Evolutionary conservation across 2,113 vertebrate species (phyloP), one percentile per base, ranked within the genome.

Genomic region (Boulengeromyrus knoepffleri): DNA sequence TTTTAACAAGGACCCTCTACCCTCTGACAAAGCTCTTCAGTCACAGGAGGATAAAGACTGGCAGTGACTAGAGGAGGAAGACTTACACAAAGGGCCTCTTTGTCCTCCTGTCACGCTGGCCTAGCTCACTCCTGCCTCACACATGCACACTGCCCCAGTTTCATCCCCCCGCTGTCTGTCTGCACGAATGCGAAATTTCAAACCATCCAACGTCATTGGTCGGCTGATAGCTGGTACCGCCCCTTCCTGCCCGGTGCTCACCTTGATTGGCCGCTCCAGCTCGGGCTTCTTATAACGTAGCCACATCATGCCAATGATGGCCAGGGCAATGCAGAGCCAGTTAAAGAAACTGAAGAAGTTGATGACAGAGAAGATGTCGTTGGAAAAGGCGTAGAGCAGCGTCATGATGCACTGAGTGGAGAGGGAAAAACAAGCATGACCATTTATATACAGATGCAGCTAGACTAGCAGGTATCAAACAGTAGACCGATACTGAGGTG

Each of bases 291-390:
- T 98, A 91, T 97, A 97, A 7, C 99, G 97, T 3, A 99, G 96
- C 97, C 98, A 99, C 95, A 99, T 96, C 98, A 99, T 99, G 1
- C 98, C 98, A 0, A 98, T 21, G 92, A 99, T 99, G 6, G 99
- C 99, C 96, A 99, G 93, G 52, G 97, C 98, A 91, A 99, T 99
- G 0, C 99, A 99, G 2, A 99, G 97, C 99, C 99, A 99, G 96
- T 99, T 99, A 94, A 99, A 99, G 96, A 99, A 99, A 95, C 99
- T 99, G 97, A 99, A 99, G 97, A 99, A 99, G 96, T 99, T 99
- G 92, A 99, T 99, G 95, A 99, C 97, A 0, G 98, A 99, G 96
- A 97, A 99, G 90, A 99, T 99, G 95, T 99, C 95, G 0, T 95
- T 96, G 94, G 99, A 99, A 95, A 99, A 98, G 92, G 98, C 98